Conservation (phyloP, 2,888 invertebrate genomes). For the Aleiodes leptofemur region DNA sequence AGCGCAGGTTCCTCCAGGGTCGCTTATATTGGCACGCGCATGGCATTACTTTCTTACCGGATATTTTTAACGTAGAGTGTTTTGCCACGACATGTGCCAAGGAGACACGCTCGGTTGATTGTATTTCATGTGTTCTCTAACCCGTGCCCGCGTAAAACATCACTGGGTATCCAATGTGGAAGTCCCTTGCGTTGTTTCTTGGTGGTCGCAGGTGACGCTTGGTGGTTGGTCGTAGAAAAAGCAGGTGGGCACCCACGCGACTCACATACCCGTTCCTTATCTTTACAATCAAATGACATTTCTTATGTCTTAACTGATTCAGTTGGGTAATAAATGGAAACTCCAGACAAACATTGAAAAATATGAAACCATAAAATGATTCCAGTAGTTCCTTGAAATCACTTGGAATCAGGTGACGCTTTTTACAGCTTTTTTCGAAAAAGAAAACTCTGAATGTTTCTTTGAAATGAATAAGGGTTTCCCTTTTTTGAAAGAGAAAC, state of each 20-base stretch:
- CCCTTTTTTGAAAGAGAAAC: too few relatives aligned
- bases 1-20: slow-evolving; percentile 56
- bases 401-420: too few relatives aligned
- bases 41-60: slow-evolving; percentile 3
- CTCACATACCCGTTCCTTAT: slow-evolving; percentile 10
- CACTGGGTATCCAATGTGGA: slow-evolving; percentile 47
- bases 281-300: slow-evolving; percentile 18
- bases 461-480: too few relatives aligned
- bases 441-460: too few relatives aligned
- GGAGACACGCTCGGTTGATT: slow-evolving; percentile 60
- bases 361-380: too few relatives aligned
- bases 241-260: slow-evolving; percentile 39
- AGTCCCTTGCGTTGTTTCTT: slow-evolving; percentile 56
- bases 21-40: slow-evolving; percentile 26
- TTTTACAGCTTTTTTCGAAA: too few relatives aligned
- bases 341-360: too few relatives aligned
- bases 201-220: slow-evolving; percentile 67
- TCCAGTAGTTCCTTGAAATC: too few relatives aligned
- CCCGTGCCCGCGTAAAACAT: too few relatives aligned
- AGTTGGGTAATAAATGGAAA: too few relatives aligned
- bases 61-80: slow-evolving; percentile 33
- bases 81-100: slow-evolving; percentile 60
- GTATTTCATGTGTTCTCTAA: slow-evolving; percentile 61
- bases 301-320: slow-evolving; percentile 1
- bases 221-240: slow-evolving; percentile 30